These are phyloP conservation scores for Psilanteris sp. DNA, from an alignment of 1,140 invertebrate genomes.

Conservation along the genomic window DNA sequence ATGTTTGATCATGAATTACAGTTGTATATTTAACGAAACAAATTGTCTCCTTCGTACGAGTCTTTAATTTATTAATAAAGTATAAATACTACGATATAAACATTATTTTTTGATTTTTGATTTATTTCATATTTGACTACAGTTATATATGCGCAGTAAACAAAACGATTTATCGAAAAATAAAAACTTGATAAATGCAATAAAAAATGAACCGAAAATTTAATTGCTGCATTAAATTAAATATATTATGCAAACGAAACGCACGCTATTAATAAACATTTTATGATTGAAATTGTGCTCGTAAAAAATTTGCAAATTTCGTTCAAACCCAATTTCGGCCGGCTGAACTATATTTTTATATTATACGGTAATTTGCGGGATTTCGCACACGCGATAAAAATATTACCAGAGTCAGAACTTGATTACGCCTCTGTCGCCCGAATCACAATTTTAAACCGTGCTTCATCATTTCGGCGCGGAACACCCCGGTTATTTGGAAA, in stretches of 20 bases:
- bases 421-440: conserved; percentile 4
- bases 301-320: conserved; percentile 27
- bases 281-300: conserved; percentile 9
- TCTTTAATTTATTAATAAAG: no score
- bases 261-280: background rate
- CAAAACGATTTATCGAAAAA: no score
- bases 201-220: no score
- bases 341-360: conserved; percentile 46
- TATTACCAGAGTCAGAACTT: conserved; percentile 24
- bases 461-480: conserved; percentile 16
- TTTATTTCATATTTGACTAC: no score
- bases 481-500: conserved; percentile 11
- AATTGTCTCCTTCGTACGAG: no score
- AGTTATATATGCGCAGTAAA: no score
- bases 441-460: conserved; percentile 9
- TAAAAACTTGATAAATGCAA: no score
- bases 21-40: no score
- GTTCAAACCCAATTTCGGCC: conserved; percentile 10
- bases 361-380: conserved; percentile 47
- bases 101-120: no score
- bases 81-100: no score
- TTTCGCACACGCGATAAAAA: conserved; percentile 28
- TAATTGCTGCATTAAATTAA: no score
- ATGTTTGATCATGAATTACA: no score
- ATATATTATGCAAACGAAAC: background rate